These are phyloP conservation scores for Dicranocentrus wangi DNA, from an alignment of 2,888 invertebrate species.

Conservation along the genomic window DNA sequence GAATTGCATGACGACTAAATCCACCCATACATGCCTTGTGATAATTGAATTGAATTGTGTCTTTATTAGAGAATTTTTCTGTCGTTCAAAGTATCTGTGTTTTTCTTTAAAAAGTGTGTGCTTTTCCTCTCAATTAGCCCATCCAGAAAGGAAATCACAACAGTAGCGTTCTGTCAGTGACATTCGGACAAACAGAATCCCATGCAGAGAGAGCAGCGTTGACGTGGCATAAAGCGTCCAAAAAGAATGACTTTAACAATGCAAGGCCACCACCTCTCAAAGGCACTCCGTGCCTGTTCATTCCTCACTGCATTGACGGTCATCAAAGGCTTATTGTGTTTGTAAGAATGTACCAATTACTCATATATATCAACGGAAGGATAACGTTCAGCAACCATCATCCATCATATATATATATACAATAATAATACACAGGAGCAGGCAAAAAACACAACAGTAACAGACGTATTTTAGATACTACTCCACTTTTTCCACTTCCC, in stretches of 20 bases:
- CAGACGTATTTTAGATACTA: background rate
- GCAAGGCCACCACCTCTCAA: constrained; percentile 43
- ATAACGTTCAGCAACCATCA: constrained; percentile 52
- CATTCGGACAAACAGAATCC: too few relatives aligned
- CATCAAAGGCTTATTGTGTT: constrained; percentile 29
- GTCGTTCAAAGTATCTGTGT: too few relatives aligned
- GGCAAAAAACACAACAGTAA: background rate
- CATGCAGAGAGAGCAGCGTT: background rate
- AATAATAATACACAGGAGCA: background rate
- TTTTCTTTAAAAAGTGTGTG: too few relatives aligned
- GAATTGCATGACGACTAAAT: too few relatives aligned
- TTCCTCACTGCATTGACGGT: constrained; percentile 31
- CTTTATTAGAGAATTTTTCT: too few relatives aligned
- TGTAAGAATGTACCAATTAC: constrained; percentile 47
- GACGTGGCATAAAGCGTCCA: background rate
- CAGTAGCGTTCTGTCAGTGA: too few relatives aligned
- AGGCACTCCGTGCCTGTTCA: constrained; percentile 39
- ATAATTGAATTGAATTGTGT: too few relatives aligned
- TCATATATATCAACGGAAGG: constrained; percentile 49
- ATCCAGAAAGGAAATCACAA: too few relatives aligned
- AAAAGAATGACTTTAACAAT: constrained; percentile 43
- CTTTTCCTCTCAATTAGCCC: too few relatives aligned
- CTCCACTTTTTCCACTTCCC: constrained; percentile 32
- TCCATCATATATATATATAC: constrained; percentile 41
- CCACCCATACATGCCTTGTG: too few relatives aligned